A percentile compares a stretch with the other conserved stretches of the same genome.
These are phyloP conservation scores for Pangasius krempfi DNA, from an alignment of 2,797 vertebrate species.

Conservation along the genomic window DNA sequence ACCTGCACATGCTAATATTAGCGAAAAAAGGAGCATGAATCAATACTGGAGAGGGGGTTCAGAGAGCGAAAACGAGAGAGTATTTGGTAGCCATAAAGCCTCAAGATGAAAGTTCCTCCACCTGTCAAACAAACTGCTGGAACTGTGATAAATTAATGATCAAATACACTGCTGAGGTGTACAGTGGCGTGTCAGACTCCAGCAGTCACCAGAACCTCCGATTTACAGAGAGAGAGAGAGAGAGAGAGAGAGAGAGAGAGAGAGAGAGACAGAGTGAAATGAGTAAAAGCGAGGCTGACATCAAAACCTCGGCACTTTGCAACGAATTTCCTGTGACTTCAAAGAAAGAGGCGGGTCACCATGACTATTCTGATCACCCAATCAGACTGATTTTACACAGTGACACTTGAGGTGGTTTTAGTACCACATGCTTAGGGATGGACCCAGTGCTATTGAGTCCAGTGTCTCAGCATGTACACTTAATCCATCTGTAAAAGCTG, in stretches of 20 bases:
- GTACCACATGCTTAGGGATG: conserved; percentile 5
- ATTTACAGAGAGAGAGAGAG: conserved; percentile 62
- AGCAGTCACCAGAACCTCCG: conserved; percentile 80
- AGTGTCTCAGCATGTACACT: conserved; percentile 36
- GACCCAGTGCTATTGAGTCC: conserved; percentile 28
- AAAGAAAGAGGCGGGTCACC: conserved; percentile 58
- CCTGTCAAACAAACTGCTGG: conserved; percentile 97
- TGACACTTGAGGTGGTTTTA: conserved; percentile 55
- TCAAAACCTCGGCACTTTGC: conserved; percentile 73
- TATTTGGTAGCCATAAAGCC: conserved; percentile 77
- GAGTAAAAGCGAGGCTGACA: conserved; percentile 77
- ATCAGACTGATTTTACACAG: conserved; percentile 40
- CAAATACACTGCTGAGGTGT: conserved; percentile 85
- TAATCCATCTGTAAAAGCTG: conserved; percentile 13
- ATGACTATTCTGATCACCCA: conserved; percentile 41
- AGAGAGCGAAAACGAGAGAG: conserved; percentile 48
- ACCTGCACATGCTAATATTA: conserved; percentile 63
- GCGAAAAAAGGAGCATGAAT: conserved; percentile 71
- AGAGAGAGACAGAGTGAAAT: conserved; percentile 39
- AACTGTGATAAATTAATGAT: conserved; percentile 98
- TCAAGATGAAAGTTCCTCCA: conserved; percentile 90
- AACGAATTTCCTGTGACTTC: conserved; percentile 59
- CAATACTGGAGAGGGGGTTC: conserved; percentile 69
- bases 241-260: conserved; percentile 30
- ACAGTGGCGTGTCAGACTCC: conserved; percentile 82